Base-by-base conservation (phyloP, 2,797 vertebrate species). In the Brachymystax lenok region DNA sequence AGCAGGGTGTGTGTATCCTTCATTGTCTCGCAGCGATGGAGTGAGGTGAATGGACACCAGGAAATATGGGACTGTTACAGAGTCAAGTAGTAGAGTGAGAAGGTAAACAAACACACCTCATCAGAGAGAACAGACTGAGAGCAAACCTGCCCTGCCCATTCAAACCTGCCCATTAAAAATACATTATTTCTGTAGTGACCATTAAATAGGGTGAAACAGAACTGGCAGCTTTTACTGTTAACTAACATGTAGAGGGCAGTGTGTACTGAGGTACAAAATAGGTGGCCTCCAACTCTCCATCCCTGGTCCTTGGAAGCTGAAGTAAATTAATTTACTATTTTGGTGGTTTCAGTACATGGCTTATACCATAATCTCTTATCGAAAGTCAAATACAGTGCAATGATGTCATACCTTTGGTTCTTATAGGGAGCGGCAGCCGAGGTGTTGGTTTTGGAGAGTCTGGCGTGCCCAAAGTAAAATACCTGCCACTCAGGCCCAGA, bases 71-170 rank as follows among this genome's bases (percentile, higher is more conserved):
- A 35, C 79, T 24, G 61, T 7, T 0, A 4, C 59, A 56, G 46
- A 33, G 19, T 2, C 10, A 30, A 66, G 40, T 0, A 21, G 14
- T 17, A 30, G 12, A 16, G 67, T 78, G 75, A 75, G 6, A 68
- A 24, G 40, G 27, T 73, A 59, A 35, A 35, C 35, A 35, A 35
- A 35, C 69, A 81, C 74, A 71, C 82, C 74, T 87, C 85, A 88
- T 89, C 81, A 68, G 54, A 14, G 10, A 24, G 69, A 27, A 35
- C 28, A 21, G n/a, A 66, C 24, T 71, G 64, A 13, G 54, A 74
- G 30, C 40, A n/a, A 59, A 79, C 14, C 27, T 79, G 33, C 30
- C 67, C 12, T 27, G 27, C 46, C 21, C 17, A 61, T 71, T 24
- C 64, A 27, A 56, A 79, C 17, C 33, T 80, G 30, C 24, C 69